phyloP scores from a whole-genome alignment of 2,888 invertebrate genomes.

The Schizotus pectinicornis region DNA sequence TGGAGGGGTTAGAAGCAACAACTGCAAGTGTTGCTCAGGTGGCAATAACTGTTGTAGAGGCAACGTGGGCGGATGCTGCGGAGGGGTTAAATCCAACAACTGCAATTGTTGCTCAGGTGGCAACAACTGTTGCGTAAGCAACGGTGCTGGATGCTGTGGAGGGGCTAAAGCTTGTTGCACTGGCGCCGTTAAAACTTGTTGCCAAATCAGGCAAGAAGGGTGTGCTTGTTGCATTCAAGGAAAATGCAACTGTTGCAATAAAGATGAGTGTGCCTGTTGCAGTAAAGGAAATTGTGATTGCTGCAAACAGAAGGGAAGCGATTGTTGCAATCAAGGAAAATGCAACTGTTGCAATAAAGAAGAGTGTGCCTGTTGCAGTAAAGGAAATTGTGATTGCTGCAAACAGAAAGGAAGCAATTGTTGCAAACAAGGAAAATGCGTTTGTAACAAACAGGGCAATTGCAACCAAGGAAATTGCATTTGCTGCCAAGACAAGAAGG shows the following conservation, averaged over 20 bases:
- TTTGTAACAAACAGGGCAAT: no score
- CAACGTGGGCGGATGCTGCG: neutral
- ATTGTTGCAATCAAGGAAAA: no score
- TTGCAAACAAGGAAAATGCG: no score
- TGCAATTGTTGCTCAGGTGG: neutral
- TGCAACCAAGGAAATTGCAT: no score
- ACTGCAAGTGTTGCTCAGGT: neutral
- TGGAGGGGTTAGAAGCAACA: neutral
- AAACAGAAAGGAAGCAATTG: no score
- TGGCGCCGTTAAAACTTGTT: neutral
- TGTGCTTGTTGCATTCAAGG: conserved; percentile 18
- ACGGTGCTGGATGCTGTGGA: neutral
- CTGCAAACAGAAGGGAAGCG: no score
- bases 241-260: conserved; percentile 21
- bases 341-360: conserved; percentile 19
- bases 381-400: no score
- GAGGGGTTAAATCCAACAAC: neutral
- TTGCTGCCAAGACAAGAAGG: no score
- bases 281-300: no score
- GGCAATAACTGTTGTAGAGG: neutral
- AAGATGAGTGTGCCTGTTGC: conserved; percentile 12
- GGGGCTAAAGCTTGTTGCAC: neutral
- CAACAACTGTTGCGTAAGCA: neutral
- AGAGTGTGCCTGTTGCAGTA: neutral
- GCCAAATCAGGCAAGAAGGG: neutral